Evolutionary conservation across 2,113 vertebrate species (phyloP).

Genomic region (Atherinomorus stipes): DNA sequence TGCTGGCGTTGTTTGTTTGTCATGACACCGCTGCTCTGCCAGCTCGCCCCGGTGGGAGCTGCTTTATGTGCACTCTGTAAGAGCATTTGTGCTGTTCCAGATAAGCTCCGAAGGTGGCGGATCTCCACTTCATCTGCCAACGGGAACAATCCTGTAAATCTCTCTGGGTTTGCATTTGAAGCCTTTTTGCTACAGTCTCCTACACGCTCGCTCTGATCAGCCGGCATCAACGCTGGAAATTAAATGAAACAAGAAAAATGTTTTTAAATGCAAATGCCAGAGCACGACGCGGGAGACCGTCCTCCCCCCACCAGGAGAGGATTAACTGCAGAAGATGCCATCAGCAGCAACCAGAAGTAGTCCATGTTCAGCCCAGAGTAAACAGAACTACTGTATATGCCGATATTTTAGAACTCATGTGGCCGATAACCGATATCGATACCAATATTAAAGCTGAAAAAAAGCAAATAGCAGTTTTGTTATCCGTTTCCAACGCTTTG

Average conservation of each 20-base stretch:
- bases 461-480: too few species aligned
- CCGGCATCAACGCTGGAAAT: slow-evolving; percentile 2
- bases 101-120: slow-evolving; percentile 48
- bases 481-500: too few species aligned
- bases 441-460: too few species aligned
- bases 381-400: too few species aligned
- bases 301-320: neutral
- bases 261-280: slow-evolving; percentile 22
- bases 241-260: neutral
- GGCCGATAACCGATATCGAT: too few species aligned
- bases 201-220: slow-evolving; percentile 29
- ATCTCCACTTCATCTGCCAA: slow-evolving; percentile 17
- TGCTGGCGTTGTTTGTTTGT: slow-evolving; percentile 2
- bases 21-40: neutral
- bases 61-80: neutral
- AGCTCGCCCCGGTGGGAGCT: neutral
- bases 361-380: too few species aligned
- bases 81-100: neutral
- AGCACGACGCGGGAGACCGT: neutral
- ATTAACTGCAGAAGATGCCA: slow-evolving; percentile 32
- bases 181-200: slow-evolving; percentile 27
- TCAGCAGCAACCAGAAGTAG: neutral
- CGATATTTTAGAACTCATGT: too few species aligned
- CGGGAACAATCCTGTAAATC: slow-evolving; percentile 14
- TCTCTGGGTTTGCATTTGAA: neutral